These are phyloP conservation scores for Melanostoma mellinum DNA, from an alignment of 2,888 invertebrate genomes.

Conservation along the genomic window DNA sequence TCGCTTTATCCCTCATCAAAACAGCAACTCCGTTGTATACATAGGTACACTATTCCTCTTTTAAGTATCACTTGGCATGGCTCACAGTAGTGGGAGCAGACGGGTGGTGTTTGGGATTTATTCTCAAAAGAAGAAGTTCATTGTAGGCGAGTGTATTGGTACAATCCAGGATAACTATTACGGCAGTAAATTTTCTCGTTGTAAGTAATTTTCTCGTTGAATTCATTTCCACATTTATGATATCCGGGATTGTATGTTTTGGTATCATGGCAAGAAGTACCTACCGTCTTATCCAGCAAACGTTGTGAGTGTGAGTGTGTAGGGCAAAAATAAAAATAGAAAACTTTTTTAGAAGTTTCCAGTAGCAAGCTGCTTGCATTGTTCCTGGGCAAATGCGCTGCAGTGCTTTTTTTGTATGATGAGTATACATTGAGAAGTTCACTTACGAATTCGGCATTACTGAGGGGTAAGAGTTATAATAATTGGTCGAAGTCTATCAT, in stretches of 20 bases:
- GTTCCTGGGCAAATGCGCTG: constrained; percentile 40
- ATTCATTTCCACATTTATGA: constrained; percentile 71
- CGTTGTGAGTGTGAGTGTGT: constrained; percentile 3
- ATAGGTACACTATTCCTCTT: constrained; percentile 11
- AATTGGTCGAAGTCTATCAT: too few species aligned
- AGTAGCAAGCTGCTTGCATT: constrained; percentile 31
- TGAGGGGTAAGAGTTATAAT: too few species aligned
- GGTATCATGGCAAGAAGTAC: constrained; percentile 39
- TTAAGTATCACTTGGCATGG: constrained; percentile 33
- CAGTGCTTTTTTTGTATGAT: not conserved
- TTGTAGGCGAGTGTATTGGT: constrained; percentile 21
- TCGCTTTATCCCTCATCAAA: not conserved
- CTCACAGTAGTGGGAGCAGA: not conserved
- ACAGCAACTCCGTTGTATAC: not conserved
- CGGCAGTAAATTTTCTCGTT: constrained; percentile 55
- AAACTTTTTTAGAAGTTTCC: constrained; percentile 40
- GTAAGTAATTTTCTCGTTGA: constrained; percentile 70
- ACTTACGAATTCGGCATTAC: too few species aligned
- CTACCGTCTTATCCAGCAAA: constrained; percentile 32
- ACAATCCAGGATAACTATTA: constrained; percentile 50
- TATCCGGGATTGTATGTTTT: constrained; percentile 42
- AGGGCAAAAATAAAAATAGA: not conserved
- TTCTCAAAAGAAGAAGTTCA: constrained; percentile 33
- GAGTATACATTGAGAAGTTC: too few species aligned
- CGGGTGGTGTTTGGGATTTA: not conserved